Evolutionary conservation across 1,140 invertebrate species (phyloP), one percentile per base, ranked within the genome.

Genomic region (Drosophila eugracilis): DNA sequence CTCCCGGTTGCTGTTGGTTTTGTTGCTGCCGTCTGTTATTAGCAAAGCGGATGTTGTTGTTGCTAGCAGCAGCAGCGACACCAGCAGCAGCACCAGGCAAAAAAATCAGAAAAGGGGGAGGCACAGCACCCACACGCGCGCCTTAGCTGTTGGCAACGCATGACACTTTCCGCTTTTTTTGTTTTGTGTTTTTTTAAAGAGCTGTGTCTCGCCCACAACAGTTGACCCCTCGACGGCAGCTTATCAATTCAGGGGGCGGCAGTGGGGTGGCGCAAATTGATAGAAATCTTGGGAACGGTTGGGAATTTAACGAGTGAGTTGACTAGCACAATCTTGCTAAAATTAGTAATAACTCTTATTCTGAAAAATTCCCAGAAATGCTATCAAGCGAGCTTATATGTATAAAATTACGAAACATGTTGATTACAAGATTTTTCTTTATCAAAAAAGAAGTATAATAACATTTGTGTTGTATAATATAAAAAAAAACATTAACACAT

Each of bases 41-140:
- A 86, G 81, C 83, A 83, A 86, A 86, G 81, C 81, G 81, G 81
- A 86, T 86, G 79, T 83, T 83, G 81, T 88, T 81, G 77, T 58
- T 85, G 80, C 39, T 34, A 55, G 66, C 36, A 63, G 77, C 34
- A 49, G 47, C 34, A 41, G 49, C 19, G 22, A 12, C 39, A 42
- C 15, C 41, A 28, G 12, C 10, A 39, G 15, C 14, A 9, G 6
- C 14, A 26, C 28, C n/a, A n/a, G n/a, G n/a, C n/a, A 49, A 49
- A 42, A 42, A 42, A 42, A 22, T 12, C 26, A 26, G 36, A 60
- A 63, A 65, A 65, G 30, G 60, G 60, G 60, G 60, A 65, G 60
- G 60, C 57, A 14, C 41, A 32, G 49, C 81, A 81, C 81, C 77
- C 81, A 81, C 81, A 74, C 81, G 69, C 77, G 58, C 47, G 47